A percentile compares a stretch with the other conserved stretches of the same genome.
Conservation (phyloP, 2,888 invertebrate genomes). For the Tetheella fluctuosa region DNA sequence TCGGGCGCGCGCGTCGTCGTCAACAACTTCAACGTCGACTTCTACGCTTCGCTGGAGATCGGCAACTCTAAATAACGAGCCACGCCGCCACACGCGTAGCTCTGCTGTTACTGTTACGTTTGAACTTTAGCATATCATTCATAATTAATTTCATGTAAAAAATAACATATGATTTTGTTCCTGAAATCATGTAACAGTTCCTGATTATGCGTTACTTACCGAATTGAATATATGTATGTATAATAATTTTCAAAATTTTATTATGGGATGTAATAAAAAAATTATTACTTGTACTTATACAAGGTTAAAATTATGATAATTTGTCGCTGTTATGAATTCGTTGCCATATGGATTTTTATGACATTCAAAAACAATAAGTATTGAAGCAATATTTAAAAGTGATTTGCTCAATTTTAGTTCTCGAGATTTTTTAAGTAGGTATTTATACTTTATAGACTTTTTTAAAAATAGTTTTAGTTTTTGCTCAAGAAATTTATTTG, state of each 20-base stretch:
- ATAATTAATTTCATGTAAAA: too few species aligned
- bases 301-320: neutral
- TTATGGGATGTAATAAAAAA: neutral
- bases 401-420: constrained; percentile 1
- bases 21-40: constrained; percentile 17
- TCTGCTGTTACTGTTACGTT: neutral
- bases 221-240: neutral
- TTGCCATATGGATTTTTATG: neutral
- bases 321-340: neutral
- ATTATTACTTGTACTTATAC: neutral
- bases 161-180: too few species aligned
- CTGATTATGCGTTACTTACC: neutral
- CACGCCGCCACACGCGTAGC: neutral
- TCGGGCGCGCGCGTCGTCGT: constrained; percentile 10
- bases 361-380: neutral
- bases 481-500: constrained; percentile 4
- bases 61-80: constrained; percentile 15
- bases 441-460: neutral
- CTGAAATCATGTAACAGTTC: neutral
- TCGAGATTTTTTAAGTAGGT: neutral
- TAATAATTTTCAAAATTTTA: too few species aligned
- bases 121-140: too few species aligned
- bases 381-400: neutral
- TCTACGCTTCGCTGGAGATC: constrained; percentile 16
- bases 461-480: constrained; percentile 3